Base-by-base conservation (phyloP, 2,113 vertebrate genomes). In the Glaucomys volans region DNA sequence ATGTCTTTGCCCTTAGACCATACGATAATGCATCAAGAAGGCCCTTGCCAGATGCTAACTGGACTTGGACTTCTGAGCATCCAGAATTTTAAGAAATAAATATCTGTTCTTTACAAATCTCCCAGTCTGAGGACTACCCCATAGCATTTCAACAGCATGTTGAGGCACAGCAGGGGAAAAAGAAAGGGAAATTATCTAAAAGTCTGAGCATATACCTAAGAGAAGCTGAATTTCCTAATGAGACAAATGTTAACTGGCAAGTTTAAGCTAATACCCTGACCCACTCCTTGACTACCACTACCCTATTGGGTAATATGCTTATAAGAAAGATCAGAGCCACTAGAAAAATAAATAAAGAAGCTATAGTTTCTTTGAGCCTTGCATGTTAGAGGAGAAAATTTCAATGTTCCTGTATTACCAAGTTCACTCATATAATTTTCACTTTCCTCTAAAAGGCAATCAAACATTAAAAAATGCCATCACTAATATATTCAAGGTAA, bases 401-500 rank as follows among this genome's bases (percentile, higher is more conserved):
- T 87, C 30, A 76, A 75, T 4, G 18, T 30, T 57, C 12, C 52
- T 77, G n/a, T 10, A 72, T 69, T 18, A 90, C 52, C 40, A 75
- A 32, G 69, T 66, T 79, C 44, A 59, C 4, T 90, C 40, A 94
- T 82, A 85, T 62, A 44, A 16, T 22, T 71, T 76, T 90, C 40
- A 67, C 47, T 89, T 79, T 37, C 26, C 14, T 83, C 81, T 74
- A 62, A 87, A 93, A 84, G 85, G 24, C 72, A 93, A 87, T 37
- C 32, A 86, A 86, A 93, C 28, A 82, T 87, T 87, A 44, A 83
- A 86, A 95, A 90, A 75, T 75, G 76, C 6, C 54, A 82, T 42
- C 47, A 95, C 66, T 64, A 69, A 67, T 74, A 89, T 35, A 90
- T 37, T 85, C 72, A 92, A 92, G 37, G 44, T 77, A 94, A 79